Base-by-base conservation (phyloP, 2,113 vertebrate species). In the Melierax canorus region DNA sequence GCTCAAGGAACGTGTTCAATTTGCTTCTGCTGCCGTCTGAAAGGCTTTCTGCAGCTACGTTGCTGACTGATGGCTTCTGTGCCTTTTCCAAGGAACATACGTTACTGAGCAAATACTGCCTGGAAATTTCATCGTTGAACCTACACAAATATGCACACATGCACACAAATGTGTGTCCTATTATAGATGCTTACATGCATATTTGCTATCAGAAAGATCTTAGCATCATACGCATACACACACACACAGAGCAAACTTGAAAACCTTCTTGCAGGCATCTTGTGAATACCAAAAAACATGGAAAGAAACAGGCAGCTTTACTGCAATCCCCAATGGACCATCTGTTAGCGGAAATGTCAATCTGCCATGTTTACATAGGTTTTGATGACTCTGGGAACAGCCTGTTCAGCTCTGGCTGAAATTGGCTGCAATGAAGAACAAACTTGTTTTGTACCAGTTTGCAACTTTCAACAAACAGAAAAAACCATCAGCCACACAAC, bases 311-410 rank as follows among this genome's bases (percentile, higher is more conserved):
- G 95, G 92, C 95, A 94, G 92, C 90, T 91, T 94, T 90, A 6
- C 88, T 94, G 96, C 96, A 91, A 91, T 94, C 94, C 96, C 95
- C 95, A 38, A 69, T 18, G 93, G 97, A 81, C 92, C 96, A 97
- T 95, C 97, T 96, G 97, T 96, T 95, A 97, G 95, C 58, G 85
- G 97, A 91, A 96, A 97, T 62, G 97, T 97, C 97, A 97, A 97
- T 97, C 97, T 97, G 97, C 95, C 94, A 56, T 97, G 97, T 97
- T 97, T 97, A 97, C 95, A 97, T 76, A 97, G 96, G 97, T 96
- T 97, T 96, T 95, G 97, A 97, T 96, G 97, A 95, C 97, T 97
- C 95, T 94, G 95, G 97, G 96, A 97, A 97, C 97, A 97, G 96
- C 91, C 96, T 97, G 94, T 74, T 97, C 94, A 45, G 96, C 94